These are phyloP conservation scores for Pelagia noctiluca DNA, from an alignment of 30 jellyfish, hydroid and myxozoan genomes.

Conservation along the genomic window DNA sequence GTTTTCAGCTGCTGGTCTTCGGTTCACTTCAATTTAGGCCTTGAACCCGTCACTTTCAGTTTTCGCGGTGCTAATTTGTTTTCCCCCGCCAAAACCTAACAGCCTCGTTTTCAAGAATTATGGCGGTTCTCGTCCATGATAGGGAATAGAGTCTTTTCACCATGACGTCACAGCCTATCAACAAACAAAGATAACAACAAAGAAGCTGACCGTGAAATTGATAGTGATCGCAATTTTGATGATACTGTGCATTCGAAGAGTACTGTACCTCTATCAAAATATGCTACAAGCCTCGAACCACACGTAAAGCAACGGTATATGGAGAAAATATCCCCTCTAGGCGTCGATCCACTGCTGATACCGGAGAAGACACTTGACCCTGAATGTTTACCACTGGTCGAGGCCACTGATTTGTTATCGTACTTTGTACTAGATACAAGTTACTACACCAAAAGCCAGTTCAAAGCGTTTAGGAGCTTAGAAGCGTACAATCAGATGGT, in stretches of 20 bases:
- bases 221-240: not conserved
- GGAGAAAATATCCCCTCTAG: constrained; percentile 20
- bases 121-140: too few relatives aligned
- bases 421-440: constrained; percentile 50
- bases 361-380: constrained; percentile 15
- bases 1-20: too few relatives aligned
- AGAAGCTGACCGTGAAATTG: constrained; percentile 8
- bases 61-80: too few relatives aligned
- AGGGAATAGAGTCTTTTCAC: too few relatives aligned
- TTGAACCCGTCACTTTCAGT: too few relatives aligned
- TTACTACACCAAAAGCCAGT: constrained; percentile 28
- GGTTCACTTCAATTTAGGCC: too few relatives aligned
- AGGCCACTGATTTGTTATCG: constrained; percentile 42
- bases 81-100: too few relatives aligned
- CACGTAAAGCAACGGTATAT: constrained; percentile 22
- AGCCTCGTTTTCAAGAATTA: too few relatives aligned
- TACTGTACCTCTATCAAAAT: constrained; percentile 5
- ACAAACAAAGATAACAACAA: constrained; percentile 1
- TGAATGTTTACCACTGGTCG: constrained; percentile 35
- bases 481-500: constrained; percentile 64
- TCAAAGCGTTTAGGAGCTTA: constrained; percentile 22
- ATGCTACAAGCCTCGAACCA: constrained; percentile 21
- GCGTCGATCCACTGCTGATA: constrained; percentile 42
- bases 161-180: too few relatives aligned
- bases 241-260: constrained; percentile 22